phyloP scores from a whole-genome alignment of 2,888 invertebrate genomes.

The Drosophila antonietae region DNA sequence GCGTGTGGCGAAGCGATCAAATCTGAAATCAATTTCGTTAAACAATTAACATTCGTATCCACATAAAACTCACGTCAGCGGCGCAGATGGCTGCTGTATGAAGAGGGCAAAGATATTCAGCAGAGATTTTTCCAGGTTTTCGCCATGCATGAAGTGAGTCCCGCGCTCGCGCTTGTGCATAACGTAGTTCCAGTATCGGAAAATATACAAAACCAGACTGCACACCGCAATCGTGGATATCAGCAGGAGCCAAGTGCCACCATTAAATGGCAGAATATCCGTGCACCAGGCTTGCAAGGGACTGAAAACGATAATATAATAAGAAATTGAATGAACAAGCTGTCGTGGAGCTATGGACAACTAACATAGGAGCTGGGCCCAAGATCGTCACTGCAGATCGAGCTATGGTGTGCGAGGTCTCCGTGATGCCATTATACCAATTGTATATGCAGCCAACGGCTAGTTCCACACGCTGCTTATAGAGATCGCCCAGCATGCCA shows the following conservation, averaged over 20 bases:
- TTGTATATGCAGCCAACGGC: constrained; percentile 84
- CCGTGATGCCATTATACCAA: constrained; percentile 82
- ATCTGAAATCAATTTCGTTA: constrained; percentile 43
- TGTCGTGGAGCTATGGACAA: not conserved
- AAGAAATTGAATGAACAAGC: rapidly evolving
- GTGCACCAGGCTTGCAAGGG: constrained; percentile 79
- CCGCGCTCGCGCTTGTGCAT: not conserved
- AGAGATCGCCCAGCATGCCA: constrained; percentile 83
- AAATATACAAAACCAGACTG: constrained; percentile 65
- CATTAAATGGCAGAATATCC: constrained; percentile 77
- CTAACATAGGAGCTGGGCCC: constrained; percentile 82
- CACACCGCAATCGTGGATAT: constrained; percentile 67
- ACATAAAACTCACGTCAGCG: constrained; percentile 57
- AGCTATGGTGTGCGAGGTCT: constrained; percentile 80
- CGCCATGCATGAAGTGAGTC: constrained; percentile 38
- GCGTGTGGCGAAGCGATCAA: constrained; percentile 72
- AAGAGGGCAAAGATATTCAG: constrained; percentile 82
- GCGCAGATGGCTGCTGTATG: constrained; percentile 82
- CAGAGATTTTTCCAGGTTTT: constrained; percentile 59
- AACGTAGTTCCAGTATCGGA: constrained; percentile 58
- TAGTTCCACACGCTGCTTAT: constrained; percentile 78
- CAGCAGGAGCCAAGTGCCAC: constrained; percentile 71
- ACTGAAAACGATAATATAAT: constrained; percentile 39
- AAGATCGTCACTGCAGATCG: constrained; percentile 82
- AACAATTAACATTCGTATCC: not conserved